Conservation (phyloP, 1,140 invertebrate species). For the Camponotus floridanus region DNA sequence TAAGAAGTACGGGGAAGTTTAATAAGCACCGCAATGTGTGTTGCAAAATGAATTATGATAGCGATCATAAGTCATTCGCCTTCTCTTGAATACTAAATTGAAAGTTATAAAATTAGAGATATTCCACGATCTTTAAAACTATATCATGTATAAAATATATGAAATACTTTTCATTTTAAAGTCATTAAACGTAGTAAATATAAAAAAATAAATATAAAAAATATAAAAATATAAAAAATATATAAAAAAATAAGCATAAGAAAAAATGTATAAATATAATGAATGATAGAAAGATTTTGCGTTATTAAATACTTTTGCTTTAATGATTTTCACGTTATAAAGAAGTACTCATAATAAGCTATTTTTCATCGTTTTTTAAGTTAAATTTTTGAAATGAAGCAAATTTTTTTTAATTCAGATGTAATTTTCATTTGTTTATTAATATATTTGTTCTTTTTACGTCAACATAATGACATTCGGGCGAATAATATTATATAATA, state of each 20-base stretch:
- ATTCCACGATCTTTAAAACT: background rate
- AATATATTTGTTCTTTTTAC: background rate
- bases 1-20: constrained; percentile 18
- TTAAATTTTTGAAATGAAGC: background rate
- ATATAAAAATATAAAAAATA: background rate
- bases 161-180: background rate
- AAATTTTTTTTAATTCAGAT: background rate
- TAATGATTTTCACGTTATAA: background rate
- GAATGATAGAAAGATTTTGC: constrained; percentile 14
- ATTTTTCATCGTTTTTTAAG: background rate
- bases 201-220: background rate
- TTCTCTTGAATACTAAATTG: constrained; percentile 17
- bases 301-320: background rate
- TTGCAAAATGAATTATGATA: constrained; percentile 10
- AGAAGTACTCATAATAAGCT: background rate
- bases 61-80: background rate
- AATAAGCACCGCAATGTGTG: constrained; percentile 27
- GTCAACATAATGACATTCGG: background rate
- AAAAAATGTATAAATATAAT: background rate
- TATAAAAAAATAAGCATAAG: background rate
- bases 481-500: background rate
- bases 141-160: background rate
- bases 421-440: constrained; percentile 17
- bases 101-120: constrained; percentile 9
- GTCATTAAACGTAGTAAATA: background rate